Evolutionary conservation across 2,888 invertebrate species (phyloP), one percentile per base, ranked within the genome.

Genomic region (Scaptodrosophila latifasciaeformis): DNA sequence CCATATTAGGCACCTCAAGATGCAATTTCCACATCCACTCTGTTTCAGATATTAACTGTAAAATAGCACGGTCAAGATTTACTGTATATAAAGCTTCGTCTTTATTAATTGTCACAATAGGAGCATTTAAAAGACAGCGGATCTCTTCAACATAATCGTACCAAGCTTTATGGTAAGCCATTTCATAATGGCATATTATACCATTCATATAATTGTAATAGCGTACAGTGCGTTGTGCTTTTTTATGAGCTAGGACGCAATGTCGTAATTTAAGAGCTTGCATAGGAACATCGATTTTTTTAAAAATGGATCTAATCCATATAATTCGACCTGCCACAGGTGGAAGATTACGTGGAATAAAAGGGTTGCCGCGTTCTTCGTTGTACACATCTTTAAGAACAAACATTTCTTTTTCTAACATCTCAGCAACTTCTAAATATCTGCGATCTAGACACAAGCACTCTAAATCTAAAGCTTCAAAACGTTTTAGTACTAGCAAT

Each of bases 81-180:
- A 93, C 88, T 1, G 89, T 86, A 60, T 92, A 91, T 72, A 90
- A 87, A 0, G 91, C 92, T 29, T 86, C 85, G 2, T 91, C 91
- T 80, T 92, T 90, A 35, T 90, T 90, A 17, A 92, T 89, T 9
- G 59, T 49, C 35, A 95, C 82, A 9, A 95, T 87, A 0, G 95
- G 93, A 0, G 91, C 89, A 66, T 91, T 90, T 2, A 95, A 85
- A 5, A 71, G 54, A n/a, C 67, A 70, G 66, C 87, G 86, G 81
- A 93, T 92, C 87, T 93, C 90, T 47, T 91, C 91, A 18, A 92
- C 90, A 82, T 92, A 92, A 77, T 92, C 90, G 59, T 88, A 90
- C 95, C 95, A 95, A 1, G 93, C 93, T 65, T 90, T 89, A 77
- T 96, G 94, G 83, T 94, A 93, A 54, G 94, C 91, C 72, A 93